phyloP scores from a whole-genome alignment of 2,113 vertebrate genomes.

The Tautogolabrus adspersus region DNA sequence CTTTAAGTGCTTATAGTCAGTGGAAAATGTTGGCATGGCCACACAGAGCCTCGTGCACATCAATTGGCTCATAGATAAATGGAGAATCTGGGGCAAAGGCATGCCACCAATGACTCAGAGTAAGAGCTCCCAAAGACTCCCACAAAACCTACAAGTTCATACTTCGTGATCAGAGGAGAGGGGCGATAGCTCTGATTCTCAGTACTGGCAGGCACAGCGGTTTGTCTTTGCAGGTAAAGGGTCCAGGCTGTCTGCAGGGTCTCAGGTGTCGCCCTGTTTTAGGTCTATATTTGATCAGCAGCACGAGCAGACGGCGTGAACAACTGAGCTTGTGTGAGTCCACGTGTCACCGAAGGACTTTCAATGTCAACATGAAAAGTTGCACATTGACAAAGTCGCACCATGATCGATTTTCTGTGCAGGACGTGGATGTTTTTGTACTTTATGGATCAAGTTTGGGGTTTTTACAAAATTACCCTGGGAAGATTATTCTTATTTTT shows the following conservation, averaged over 20 bases:
- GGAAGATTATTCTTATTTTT: neutral
- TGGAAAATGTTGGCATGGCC: slow-evolving; percentile 7
- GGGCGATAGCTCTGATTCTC: neutral
- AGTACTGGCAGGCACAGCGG: neutral
- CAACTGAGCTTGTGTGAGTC: neutral
- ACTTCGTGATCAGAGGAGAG: slow-evolving; percentile 16
- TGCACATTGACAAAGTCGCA: neutral
- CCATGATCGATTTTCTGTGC: neutral
- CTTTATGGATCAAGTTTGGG: neutral
- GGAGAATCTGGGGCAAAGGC: slow-evolving; percentile 70
- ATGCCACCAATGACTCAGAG: slow-evolving; percentile 3
- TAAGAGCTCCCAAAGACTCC: neutral
- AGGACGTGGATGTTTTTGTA: neutral
- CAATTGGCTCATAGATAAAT: slow-evolving; percentile 23
- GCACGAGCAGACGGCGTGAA: slow-evolving; percentile 37
- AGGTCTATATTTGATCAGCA: slow-evolving; percentile 62
- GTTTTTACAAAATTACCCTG: neutral
- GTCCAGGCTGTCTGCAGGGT: slow-evolving; percentile 7
- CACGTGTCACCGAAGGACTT: slow-evolving; percentile 23
- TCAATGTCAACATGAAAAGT: slow-evolving; percentile 2
- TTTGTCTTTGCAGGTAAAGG: slow-evolving; percentile 18
- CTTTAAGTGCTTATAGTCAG: neutral
- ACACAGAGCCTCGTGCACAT: neutral
- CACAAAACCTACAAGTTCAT: neutral
- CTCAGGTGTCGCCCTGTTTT: slow-evolving; percentile 18